Conservation (phyloP, 2,888 invertebrate species). For the Ormyrus rosae region DNA sequence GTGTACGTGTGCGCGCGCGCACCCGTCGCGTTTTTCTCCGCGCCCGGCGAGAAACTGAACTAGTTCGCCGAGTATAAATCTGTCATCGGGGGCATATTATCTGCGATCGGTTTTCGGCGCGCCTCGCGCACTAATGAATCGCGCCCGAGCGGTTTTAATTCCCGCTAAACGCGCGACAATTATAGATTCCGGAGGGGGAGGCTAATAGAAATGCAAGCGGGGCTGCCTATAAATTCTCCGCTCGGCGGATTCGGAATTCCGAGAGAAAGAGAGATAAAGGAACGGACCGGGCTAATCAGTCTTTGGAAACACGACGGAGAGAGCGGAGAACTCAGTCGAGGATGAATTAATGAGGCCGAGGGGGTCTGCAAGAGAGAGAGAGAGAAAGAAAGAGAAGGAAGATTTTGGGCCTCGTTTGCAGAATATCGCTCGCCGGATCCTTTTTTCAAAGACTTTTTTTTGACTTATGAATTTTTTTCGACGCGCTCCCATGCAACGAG, state of each 20-base stretch:
- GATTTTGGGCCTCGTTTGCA: not conserved
- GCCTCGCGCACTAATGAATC: slow-evolving; percentile 36
- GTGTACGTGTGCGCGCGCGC: too few species aligned
- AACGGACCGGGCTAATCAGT: slow-evolving; percentile 48
- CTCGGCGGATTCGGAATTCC: slow-evolving; percentile 48
- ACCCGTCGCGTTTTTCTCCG: not conserved
- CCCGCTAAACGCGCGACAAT: slow-evolving; percentile 53
- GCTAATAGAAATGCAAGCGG: slow-evolving; percentile 54
- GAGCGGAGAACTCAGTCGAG: not conserved
- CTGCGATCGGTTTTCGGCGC: slow-evolving; percentile 10
- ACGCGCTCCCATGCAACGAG: too few species aligned
- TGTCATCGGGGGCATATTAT: slow-evolving; percentile 42
- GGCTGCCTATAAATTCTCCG: slow-evolving; percentile 48
- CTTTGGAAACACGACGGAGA: slow-evolving; percentile 39
- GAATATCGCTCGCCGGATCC: too few species aligned
- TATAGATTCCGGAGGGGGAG: slow-evolving; percentile 47
- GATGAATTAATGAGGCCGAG: slow-evolving; percentile 52
- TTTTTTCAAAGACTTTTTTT: too few species aligned
- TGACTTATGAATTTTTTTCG: too few species aligned
- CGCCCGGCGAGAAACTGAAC: slow-evolving; percentile 2
- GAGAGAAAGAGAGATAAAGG: slow-evolving; percentile 23
- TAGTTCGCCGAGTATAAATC: slow-evolving; percentile 42
- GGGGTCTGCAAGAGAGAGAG: not conserved
- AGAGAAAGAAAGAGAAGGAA: too few species aligned
- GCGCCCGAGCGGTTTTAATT: slow-evolving; percentile 41